Conservation (phyloP, 2,797 vertebrate species). For the Clarias pachynema region DNA sequence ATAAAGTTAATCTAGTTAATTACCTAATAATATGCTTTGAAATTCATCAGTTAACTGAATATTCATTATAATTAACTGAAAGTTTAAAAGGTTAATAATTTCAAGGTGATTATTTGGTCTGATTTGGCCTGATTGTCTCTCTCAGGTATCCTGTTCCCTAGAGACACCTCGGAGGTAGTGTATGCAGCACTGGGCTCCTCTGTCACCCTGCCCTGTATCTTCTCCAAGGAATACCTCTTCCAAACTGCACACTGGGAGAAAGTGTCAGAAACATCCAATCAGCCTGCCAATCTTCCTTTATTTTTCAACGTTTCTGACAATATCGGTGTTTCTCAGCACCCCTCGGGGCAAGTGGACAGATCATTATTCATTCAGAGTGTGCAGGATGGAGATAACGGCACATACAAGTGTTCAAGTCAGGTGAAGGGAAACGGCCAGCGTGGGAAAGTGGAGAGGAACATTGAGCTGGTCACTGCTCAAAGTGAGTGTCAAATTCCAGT, state of each 20-base stretch:
- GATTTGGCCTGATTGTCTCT: neutral
- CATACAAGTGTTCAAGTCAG: conserved; percentile 68
- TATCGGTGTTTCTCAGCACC: neutral
- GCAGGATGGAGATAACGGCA: conserved; percentile 61
- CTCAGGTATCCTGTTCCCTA: conserved; percentile 71
- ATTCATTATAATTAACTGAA: neutral
- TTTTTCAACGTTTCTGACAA: conserved; percentile 36
- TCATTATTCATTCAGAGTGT: conserved; percentile 64
- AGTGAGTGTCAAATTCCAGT: conserved; percentile 58
- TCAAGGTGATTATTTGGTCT: neutral
- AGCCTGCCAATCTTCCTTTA: conserved; percentile 24
- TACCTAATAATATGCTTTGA: neutral
- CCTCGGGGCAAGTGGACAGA: conserved; percentile 46
- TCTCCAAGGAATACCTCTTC: conserved; percentile 56
- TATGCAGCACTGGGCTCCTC: conserved; percentile 70
- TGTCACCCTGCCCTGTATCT: conserved; percentile 71
- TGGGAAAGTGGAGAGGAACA: conserved; percentile 51
- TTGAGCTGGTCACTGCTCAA: conserved; percentile 71
- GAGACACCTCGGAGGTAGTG: conserved; percentile 52
- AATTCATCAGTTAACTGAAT: neutral
- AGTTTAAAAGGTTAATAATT: neutral
- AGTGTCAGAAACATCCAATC: conserved; percentile 11
- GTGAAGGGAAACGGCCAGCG: neutral
- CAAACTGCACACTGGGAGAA: conserved; percentile 61
- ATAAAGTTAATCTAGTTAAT: neutral